Evolutionary conservation across 1,140 invertebrate species (phyloP), one percentile per base, ranked within the genome.

Genomic region (Lepidostoma basale): DNA sequence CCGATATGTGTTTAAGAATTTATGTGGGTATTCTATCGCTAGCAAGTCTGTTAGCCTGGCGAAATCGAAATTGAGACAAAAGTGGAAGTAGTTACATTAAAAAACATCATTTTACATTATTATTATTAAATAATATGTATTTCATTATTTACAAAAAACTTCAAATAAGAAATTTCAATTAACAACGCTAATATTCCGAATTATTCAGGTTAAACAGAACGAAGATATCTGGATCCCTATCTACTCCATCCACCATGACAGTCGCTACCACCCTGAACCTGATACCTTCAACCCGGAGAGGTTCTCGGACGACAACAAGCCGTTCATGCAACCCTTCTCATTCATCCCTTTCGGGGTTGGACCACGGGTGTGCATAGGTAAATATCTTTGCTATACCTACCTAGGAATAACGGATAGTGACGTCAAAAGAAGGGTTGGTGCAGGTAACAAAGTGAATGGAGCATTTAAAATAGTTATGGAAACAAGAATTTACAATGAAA

Each of bases 191-290:
- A 36, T 36, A 9, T 1, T 36, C 5, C 5, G 14, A 2, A 36
- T n/a, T 67, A n/a, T 56, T 47, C 58, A 75, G 60, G 58, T 79
- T 5, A 59, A 74, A 49, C 58, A 56, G 36, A 74, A 73, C 36
- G 70, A 75, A 65, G 36, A 62, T 6, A 6, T 78, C 8, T 73
- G 26, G 47, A 68, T 79, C 26, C 74, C 76, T 22, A 72, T 76
- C 12, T 74, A 68, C 68, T 72, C 69, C 5, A 72, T 79, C 12
- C 78, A 79, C 68, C 75, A 80, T 39, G 81, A 87, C 75, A 77
- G 80, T 10, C 76, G 85, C 54, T 76, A 81, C 67, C 88, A 79
- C 71, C 82, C 85, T 3, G 78, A 88, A 62, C 87, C 87, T 12
- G 80, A 86, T 14, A 75, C 54, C 12, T 89, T 81, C 65, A 69